Base-by-base conservation (phyloP, 1,140 invertebrate genomes). In the Caenorhabditis remanei region DNA sequence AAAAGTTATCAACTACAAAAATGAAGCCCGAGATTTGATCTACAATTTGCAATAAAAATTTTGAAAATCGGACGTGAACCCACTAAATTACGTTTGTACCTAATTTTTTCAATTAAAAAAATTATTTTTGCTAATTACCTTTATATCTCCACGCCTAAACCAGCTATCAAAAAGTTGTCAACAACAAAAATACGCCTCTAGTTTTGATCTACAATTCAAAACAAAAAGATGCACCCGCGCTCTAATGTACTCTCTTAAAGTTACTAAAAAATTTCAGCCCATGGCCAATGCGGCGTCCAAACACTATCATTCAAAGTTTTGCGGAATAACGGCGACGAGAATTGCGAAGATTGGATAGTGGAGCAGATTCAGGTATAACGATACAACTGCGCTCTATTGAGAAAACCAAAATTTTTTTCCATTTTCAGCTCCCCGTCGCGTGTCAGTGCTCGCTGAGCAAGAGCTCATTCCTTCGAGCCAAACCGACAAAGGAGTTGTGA, bases 391-490 rank as follows among this genome's bases (percentile, higher is more conserved):
- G 41, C 46, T 85, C 32, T 2, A 46, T 13, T 41, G 1, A n/a
- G 19, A 19, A 19, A 11, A 13, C 24, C 24, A 0, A 24, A 9
- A n/a, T n/a, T 9, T 7, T 11, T 7, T 82, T 16, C 55, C 46
- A 16, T 16, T 65, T 65, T 40, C 75, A 87, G 86, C 43, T 87
- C 2, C 86, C 86, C 13, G 86, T 87, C 6, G 75, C 86, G 40
- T 87, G 86, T 55, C 75, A 87, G 21, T 87, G 86, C n/a, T 56
- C 50, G 24, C n/a, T 87, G 55, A 87, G 79, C 46, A 83, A 84
- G n/a, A 58, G 43, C 24, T 87, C 86, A 14, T 87, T 53, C 13
- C 56, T 87, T 1, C 24, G 86, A 53, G 75, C 86, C 16, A 65
- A 43, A 40, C 86, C 86, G 19, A 43, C 14, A 63, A 41, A 19